Conservation (phyloP, 2,797 vertebrate genomes). For the Eutrigla gurnardus region DNA sequence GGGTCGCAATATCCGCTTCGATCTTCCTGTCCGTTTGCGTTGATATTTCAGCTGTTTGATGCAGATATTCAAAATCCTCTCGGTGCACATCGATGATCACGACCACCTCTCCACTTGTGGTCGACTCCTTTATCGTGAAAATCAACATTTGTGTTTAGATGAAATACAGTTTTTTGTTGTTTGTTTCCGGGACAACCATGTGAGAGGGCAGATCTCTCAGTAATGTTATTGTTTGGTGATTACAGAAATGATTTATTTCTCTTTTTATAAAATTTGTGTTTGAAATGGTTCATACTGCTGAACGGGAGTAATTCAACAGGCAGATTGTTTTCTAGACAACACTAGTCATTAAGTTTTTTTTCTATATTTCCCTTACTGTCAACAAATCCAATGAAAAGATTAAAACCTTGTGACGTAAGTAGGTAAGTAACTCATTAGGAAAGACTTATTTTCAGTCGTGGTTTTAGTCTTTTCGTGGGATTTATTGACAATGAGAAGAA, state of each 20-base stretch:
- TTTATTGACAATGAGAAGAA: conserved; percentile 5
- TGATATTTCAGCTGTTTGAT: conserved; percentile 23
- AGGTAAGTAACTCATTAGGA: too few species aligned
- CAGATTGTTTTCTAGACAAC: background rate
- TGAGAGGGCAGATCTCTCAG: conserved; percentile 1
- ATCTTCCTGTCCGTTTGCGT: conserved; percentile 40
- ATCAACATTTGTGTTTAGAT: conserved; percentile 61
- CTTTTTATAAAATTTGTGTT: background rate
- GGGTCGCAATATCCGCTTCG: conserved; percentile 37
- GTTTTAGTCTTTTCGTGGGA: background rate
- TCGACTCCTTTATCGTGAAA: conserved; percentile 66
- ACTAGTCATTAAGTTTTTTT: background rate
- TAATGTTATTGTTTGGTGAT: background rate
- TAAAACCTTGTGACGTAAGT: background rate
- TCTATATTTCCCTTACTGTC: background rate
- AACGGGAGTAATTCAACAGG: conserved; percentile 11
- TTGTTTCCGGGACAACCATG: background rate
- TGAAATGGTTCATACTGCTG: background rate
- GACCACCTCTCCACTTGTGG: conserved; percentile 1
- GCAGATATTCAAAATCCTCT: background rate
- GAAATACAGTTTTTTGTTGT: conserved; percentile 16
- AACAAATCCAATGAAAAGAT: conserved; percentile 19
- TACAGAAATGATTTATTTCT: background rate
- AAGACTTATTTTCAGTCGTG: background rate
- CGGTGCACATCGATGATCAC: background rate